These are phyloP conservation scores for Pecten maximus DNA, from an alignment of 2,888 invertebrate species.

Conservation along the genomic window DNA sequence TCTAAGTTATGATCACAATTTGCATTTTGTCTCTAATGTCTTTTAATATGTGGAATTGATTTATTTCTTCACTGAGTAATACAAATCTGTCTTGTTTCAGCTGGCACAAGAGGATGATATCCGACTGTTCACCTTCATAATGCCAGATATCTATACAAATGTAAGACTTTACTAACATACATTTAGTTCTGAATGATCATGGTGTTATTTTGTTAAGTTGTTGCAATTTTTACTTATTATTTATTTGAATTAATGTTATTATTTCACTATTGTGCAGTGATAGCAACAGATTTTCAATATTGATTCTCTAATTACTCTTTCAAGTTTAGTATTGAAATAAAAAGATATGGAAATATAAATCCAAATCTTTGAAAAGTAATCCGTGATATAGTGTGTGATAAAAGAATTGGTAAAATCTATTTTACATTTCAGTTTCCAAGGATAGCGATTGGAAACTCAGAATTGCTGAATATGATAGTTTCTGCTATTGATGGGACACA, in stretches of 20 bases:
- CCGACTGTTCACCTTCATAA: slow-evolving; percentile 93
- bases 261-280: too few relatives aligned
- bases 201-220: neutral
- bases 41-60: too few relatives aligned
- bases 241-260: too few relatives aligned
- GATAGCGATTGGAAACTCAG: slow-evolving; percentile 93
- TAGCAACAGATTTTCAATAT: too few relatives aligned
- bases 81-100: slow-evolving; percentile 79
- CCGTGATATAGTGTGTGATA: neutral
- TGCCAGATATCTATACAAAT: slow-evolving; percentile 95
- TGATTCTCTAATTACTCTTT: too few relatives aligned
- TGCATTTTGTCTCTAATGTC: too few relatives aligned
- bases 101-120: slow-evolving; percentile 95
- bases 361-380: neutral
- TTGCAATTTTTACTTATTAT: too few relatives aligned
- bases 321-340: too few relatives aligned
- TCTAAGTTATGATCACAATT: too few relatives aligned
- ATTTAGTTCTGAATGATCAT: too few relatives aligned
- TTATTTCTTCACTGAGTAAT: too few relatives aligned
- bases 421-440: slow-evolving; percentile 87
- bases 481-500: slow-evolving; percentile 92
- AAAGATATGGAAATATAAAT: too few relatives aligned
- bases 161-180: slow-evolving; percentile 69
- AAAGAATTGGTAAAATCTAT: neutral
- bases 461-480: slow-evolving; percentile 93